These are phyloP conservation scores for Gavialis gangeticus DNA, from an alignment of 2,113 vertebrate genomes.

Conservation along the genomic window DNA sequence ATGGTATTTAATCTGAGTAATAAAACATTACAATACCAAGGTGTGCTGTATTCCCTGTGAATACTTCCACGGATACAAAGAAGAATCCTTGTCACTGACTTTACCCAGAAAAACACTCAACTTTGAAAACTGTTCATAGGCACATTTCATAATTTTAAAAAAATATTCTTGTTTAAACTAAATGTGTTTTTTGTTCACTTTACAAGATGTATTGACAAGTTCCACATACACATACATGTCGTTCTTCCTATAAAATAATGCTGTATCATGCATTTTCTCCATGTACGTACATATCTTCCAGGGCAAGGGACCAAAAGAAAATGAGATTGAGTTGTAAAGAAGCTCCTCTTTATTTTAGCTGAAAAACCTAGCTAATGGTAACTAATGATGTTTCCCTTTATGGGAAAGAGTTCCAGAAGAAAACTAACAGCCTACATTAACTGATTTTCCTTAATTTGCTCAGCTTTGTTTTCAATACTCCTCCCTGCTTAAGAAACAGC, in stretches of 20 bases:
- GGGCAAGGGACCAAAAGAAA: neutral
- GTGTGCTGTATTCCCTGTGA: neutral
- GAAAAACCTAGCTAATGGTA: slow-evolving; percentile 39
- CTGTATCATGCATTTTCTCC: neutral
- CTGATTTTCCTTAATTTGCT: neutral
- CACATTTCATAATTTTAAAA: no score
- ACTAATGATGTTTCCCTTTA: neutral
- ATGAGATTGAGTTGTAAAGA: neutral
- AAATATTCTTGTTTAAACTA: neutral
- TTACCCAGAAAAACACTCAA: neutral
- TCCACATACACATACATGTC: neutral
- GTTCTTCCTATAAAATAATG: neutral
- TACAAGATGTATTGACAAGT: neutral
- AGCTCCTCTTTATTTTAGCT: neutral
- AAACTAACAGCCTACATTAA: neutral
- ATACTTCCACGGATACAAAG: neutral
- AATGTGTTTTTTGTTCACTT: neutral
- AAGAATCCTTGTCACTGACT: neutral
- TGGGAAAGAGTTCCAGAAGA: neutral
- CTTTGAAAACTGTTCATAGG: no score
- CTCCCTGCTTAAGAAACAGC: neutral
- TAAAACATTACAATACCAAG: neutral
- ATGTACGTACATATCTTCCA: neutral
- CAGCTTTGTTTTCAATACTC: neutral
- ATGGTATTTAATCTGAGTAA: neutral